phyloP scores from a whole-genome alignment of 1,140 invertebrate genomes.

The Procambarus virginalis region DNA sequence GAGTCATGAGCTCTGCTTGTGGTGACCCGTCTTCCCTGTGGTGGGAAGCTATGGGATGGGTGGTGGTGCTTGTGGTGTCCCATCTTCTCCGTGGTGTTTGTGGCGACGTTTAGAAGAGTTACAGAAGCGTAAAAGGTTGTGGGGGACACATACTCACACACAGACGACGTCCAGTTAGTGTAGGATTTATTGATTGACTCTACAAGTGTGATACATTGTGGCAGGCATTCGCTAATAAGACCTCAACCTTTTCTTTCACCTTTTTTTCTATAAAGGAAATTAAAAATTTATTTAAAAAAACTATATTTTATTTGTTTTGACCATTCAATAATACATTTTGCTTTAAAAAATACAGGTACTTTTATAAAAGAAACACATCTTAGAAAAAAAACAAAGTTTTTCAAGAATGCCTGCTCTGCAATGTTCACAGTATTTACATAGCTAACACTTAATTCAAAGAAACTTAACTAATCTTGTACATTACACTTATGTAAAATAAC shows the following conservation, averaged over 20 bases:
- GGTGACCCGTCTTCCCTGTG: too few relatives aligned
- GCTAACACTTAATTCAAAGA: not conserved
- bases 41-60: too few relatives aligned
- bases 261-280: constrained; percentile 9
- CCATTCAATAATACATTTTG: constrained; percentile 22
- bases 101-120: too few relatives aligned
- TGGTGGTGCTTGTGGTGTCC: too few relatives aligned
- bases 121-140: too few relatives aligned
- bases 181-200: too few relatives aligned
- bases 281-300: constrained; percentile 30
- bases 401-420: constrained; percentile 45
- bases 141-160: too few relatives aligned
- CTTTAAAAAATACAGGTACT: constrained; percentile 38
- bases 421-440: constrained; percentile 28
- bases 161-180: too few relatives aligned
- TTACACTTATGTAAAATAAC: constrained; percentile 14
- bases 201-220: not conserved
- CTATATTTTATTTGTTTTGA: constrained; percentile 25
- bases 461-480: constrained; percentile 20
- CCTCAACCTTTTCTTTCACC: not conserved
- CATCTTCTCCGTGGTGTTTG: too few relatives aligned
- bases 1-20: too few relatives aligned
- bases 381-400: constrained; percentile 4
- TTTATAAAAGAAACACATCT: constrained; percentile 15
- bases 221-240: not conserved